Evolutionary conservation across 2,888 invertebrate genomes (phyloP), one percentile per base, ranked within the genome.

Genomic region (Cartodere bifasciata): DNA sequence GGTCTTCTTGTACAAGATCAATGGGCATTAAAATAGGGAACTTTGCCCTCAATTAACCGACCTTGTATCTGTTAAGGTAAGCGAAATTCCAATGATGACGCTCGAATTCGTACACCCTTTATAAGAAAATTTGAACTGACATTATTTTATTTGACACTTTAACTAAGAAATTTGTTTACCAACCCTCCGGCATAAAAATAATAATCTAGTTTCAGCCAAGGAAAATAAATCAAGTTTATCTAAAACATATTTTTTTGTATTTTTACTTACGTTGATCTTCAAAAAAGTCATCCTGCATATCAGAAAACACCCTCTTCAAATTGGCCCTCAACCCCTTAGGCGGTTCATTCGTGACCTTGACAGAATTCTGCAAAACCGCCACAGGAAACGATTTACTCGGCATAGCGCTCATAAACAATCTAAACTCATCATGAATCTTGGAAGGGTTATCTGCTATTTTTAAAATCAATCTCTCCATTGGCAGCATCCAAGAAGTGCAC

Each of bases 291-390:
- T 72, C 72, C 16, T 75, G 69, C 53, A 91, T 70, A 52, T 87
- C 81, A 27, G 71, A 65, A 38, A 88, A 74, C 0, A 90, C 85
- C 46, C 87, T 71, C 43, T 83, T 77, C 1, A 94, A 68, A 53
- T 92, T 92, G 4, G 91, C 86, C 46, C 84, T 75, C 2, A 92
- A 63, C 2, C 92, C 92, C 56, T 86, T 90, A 0, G 92, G 92
- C 0, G 92, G 87, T 55, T 94, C 92, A 55, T 90, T 91, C 1
- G 91, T 92, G 31, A 92, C 83, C 64, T 92, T 92, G 0, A 91
- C 85, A 2, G 91, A 82, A 56, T 90, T 90, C 56, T 92, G 91
- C 2, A 94, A 64, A 6, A 94, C 82, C 1, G 43, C 30, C 1
- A 91, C 85, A 0, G 92, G 92, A 55, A 94, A 94, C 43, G 72